Percentiles rank a stretch among this genome's conserved stretches.
These are phyloP conservation scores for Ariolimax columbianus DNA, from an alignment of 2,888 invertebrate species.

Conservation along the genomic window DNA sequence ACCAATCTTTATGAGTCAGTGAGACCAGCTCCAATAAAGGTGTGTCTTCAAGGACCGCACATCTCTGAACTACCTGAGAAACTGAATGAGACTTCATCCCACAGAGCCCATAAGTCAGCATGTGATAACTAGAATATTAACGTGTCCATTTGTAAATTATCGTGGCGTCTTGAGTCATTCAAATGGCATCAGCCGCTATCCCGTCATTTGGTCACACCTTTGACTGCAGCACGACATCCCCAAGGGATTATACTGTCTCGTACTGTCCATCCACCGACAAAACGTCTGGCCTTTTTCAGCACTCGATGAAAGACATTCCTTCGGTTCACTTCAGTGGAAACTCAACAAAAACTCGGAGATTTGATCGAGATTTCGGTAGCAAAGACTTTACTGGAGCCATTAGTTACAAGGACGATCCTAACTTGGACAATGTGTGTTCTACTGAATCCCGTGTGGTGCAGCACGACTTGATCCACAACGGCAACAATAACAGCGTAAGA, in stretches of 20 bases:
- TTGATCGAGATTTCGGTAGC: not conserved
- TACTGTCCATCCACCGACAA: not conserved
- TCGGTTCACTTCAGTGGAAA: not conserved
- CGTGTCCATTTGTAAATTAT: not conserved
- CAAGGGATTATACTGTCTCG: not conserved
- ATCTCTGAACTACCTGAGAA: too few species aligned
- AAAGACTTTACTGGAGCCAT: not conserved
- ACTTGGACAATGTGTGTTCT: not conserved
- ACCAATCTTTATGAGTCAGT: too few species aligned
- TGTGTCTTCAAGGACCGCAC: too few species aligned
- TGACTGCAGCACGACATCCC: not conserved
- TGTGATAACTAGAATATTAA: not conserved
- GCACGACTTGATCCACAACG: not conserved
- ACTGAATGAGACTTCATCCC: too few species aligned
- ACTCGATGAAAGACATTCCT: not conserved
- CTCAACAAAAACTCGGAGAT: not conserved
- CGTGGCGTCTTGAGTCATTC: not conserved
- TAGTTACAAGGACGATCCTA: not conserved
- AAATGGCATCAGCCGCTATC: not conserved
- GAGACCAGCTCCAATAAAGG: too few species aligned
- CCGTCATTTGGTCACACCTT: slow-evolving; percentile 28
- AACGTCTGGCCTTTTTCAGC: not conserved
- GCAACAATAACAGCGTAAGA: not conserved
- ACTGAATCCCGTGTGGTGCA: not conserved
- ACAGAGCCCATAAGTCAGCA: too few species aligned